Percentiles rank a stretch among this genome's conserved stretches.
Conservation (phyloP, 2,888 invertebrate genomes). For the Caenorhabditis auriculariae region DNA sequence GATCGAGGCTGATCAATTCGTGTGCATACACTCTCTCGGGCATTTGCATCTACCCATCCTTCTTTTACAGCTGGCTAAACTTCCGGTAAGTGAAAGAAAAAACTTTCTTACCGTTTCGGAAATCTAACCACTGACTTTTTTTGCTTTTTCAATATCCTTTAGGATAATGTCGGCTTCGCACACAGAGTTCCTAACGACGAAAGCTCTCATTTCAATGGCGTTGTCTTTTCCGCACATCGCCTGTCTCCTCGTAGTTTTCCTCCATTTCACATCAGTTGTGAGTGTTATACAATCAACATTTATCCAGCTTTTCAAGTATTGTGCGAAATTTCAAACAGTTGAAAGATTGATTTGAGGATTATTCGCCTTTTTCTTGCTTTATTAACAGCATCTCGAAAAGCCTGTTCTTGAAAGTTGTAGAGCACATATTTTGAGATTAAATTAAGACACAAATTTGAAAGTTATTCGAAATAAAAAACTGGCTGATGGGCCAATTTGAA, state of each 20-base stretch:
- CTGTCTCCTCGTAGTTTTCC: constrained; percentile 16
- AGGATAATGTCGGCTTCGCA: constrained; percentile 23
- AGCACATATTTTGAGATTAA: neutral
- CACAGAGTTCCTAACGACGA: constrained; percentile 9
- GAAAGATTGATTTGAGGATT: too few relatives aligned
- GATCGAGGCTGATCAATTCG: constrained; percentile 15
- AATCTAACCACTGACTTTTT: too few relatives aligned
- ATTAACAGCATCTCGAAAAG: too few relatives aligned
- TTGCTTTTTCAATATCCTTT: neutral
- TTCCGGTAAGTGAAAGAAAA: constrained; percentile 5
- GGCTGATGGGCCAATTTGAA: too few relatives aligned
- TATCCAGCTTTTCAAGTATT: too few relatives aligned
- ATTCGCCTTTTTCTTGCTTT: too few relatives aligned
- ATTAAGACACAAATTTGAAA: too few relatives aligned
- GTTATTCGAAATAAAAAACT: too few relatives aligned
- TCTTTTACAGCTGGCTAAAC: constrained; percentile 27
- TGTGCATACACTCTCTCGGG: constrained; percentile 15
- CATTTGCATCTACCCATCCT: constrained; percentile 24
- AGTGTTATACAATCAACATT: neutral
- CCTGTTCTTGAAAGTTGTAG: too few relatives aligned
- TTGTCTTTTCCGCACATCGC: constrained; percentile 23
- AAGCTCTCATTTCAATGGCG: constrained; percentile 10
- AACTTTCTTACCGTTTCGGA: too few relatives aligned
- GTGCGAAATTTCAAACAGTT: too few relatives aligned
- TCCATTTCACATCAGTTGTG: constrained; percentile 10